These are phyloP conservation scores for Perca schrenkii DNA, from an alignment of 2,113 vertebrate genomes.

Conservation along the genomic window DNA sequence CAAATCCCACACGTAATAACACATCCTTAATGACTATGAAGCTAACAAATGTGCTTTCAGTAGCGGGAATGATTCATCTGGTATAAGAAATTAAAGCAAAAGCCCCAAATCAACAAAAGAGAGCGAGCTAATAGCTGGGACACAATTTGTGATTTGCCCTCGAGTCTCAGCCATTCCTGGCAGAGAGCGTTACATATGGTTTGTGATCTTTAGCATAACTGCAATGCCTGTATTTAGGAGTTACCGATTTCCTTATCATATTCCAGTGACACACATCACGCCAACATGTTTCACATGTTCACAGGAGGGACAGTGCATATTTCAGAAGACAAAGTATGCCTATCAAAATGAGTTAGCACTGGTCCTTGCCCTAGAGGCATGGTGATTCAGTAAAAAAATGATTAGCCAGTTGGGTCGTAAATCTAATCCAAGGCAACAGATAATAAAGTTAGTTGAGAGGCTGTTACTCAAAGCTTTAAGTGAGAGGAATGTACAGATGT, in stretches of 20 bases:
- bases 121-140: neutral
- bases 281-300: slow-evolving; percentile 34
- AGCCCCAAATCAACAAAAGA: slow-evolving; percentile 29
- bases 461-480: slow-evolving; percentile 33
- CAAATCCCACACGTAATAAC: slow-evolving; percentile 9
- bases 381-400: slow-evolving; percentile 14
- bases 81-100: slow-evolving; percentile 35
- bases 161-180: neutral
- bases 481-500: slow-evolving; percentile 59
- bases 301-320: slow-evolving; percentile 25
- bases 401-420: slow-evolving; percentile 19
- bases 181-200: neutral
- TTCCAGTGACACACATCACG: slow-evolving; percentile 32
- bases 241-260: slow-evolving; percentile 18
- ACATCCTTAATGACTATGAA: neutral
- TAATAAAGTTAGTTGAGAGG: slow-evolving; percentile 7
- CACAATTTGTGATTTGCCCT: neutral
- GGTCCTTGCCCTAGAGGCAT: slow-evolving; percentile 47
- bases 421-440: slow-evolving; percentile 29
- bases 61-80: slow-evolving; percentile 53
- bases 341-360: slow-evolving; percentile 10
- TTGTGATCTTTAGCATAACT: slow-evolving; percentile 11
- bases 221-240: slow-evolving; percentile 16
- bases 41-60: slow-evolving; percentile 20
- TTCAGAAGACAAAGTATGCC: slow-evolving; percentile 43